Evolutionary conservation across 2,888 invertebrate species (phyloP).

Genomic region (Lasioglossum oenotherae): DNA sequence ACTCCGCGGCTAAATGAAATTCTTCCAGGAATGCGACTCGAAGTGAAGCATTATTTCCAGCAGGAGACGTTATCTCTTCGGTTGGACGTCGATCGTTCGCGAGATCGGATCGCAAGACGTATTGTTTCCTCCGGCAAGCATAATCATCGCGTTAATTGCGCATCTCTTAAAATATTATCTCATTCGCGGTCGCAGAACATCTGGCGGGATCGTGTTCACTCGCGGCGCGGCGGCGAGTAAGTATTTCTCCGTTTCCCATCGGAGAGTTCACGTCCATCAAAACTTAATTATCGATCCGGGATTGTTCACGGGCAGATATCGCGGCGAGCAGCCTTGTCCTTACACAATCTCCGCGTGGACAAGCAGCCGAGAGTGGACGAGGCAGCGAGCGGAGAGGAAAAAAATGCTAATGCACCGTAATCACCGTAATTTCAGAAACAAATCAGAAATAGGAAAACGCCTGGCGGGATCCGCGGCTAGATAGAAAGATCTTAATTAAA

Average conservation of each 20-base stretch:
- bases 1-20: slow-evolving; percentile 36
- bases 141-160: slow-evolving; percentile 60
- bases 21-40: slow-evolving; percentile 24
- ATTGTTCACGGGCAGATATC: slow-evolving; percentile 22
- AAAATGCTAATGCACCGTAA: slow-evolving; percentile 46
- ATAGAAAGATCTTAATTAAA: slow-evolving; percentile 61
- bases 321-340: slow-evolving; percentile 23
- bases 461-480: neutral
- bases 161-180: slow-evolving; percentile 55
- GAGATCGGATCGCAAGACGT: slow-evolving; percentile 56
- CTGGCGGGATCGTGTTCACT: slow-evolving; percentile 21
- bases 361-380: neutral
- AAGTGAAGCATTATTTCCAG: slow-evolving; percentile 50
- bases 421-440: slow-evolving; percentile 46
- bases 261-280: slow-evolving; percentile 25
- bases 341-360: slow-evolving; percentile 11
- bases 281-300: slow-evolving; percentile 35
- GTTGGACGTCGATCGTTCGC: slow-evolving; percentile 31
- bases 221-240: neutral
- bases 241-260: neutral
- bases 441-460: slow-evolving; percentile 20
- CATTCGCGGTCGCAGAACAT: slow-evolving; percentile 40
- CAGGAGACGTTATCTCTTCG: slow-evolving; percentile 37
- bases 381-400: neutral
- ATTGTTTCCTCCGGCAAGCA: slow-evolving; percentile 56